These are phyloP conservation scores for Psittacula cyanocephala DNA, from an alignment of 2,113 vertebrate species.

Conservation along the genomic window DNA sequence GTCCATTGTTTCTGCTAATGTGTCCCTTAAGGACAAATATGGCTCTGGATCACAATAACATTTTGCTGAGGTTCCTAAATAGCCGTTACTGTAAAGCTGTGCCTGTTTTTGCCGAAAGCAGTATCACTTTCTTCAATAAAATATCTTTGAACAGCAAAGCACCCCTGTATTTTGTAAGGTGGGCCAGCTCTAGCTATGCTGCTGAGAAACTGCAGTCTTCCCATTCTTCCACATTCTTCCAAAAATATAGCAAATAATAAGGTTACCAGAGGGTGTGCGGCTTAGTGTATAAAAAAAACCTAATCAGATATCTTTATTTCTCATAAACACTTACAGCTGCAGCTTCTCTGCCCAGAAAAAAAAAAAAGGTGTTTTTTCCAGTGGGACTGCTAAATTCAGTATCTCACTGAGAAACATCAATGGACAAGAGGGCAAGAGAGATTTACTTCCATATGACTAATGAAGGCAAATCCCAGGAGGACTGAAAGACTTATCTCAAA, in stretches of 20 bases:
- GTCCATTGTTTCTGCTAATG: slow-evolving; percentile 55
- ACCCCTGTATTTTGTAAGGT: background rate
- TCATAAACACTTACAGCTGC: slow-evolving; percentile 28
- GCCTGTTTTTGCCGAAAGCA: background rate
- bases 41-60: background rate
- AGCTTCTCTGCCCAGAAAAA: background rate
- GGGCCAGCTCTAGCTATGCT: background rate
- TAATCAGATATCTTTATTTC: slow-evolving; percentile 34
- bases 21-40: slow-evolving; percentile 31
- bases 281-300: background rate
- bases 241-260: background rate
- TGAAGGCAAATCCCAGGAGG: background rate
- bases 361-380: background rate
- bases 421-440: background rate
- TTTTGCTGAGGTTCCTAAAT: slow-evolving; percentile 19
- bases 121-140: slow-evolving; percentile 19
- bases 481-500: background rate
- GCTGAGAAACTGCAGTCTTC: background rate
- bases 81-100: background rate
- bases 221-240: slow-evolving; percentile 2
- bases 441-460: background rate
- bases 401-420: slow-evolving; percentile 17
- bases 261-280: slow-evolving; percentile 18
- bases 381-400: background rate
- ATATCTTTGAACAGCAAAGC: background rate